Conservation (phyloP, 2,797 vertebrate species). For the Melanogrammus aeglefinus region DNA sequence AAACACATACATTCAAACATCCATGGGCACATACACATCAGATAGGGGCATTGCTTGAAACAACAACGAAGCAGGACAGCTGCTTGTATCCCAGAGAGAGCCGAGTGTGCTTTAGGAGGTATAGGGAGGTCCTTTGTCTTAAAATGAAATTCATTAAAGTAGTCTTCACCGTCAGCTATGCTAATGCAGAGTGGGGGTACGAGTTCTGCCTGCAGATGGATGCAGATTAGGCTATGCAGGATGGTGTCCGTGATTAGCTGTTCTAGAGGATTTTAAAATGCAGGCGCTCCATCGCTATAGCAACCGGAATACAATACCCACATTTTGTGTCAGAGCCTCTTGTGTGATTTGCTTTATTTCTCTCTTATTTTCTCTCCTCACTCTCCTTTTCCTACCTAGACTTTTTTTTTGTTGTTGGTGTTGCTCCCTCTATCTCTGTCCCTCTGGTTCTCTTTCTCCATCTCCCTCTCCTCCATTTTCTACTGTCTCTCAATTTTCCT, state of each 20-base stretch:
- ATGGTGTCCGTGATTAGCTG: slow-evolving; percentile 63
- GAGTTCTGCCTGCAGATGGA: slow-evolving; percentile 57
- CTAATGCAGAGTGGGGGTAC: slow-evolving; percentile 52
- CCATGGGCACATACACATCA: slow-evolving; percentile 29
- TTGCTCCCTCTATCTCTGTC: slow-evolving; percentile 31
- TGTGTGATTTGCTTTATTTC: slow-evolving; percentile 38
- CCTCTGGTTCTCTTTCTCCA: background rate
- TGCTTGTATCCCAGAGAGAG: slow-evolving; percentile 26
- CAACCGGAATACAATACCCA: slow-evolving; percentile 71
- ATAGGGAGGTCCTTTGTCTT: slow-evolving; percentile 33
- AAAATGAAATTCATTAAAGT: slow-evolving; percentile 49
- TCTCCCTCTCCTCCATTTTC: slow-evolving; percentile 52
- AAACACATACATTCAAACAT: background rate
- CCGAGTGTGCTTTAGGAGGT: slow-evolving; percentile 35
- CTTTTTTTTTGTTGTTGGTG: background rate
- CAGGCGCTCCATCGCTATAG: slow-evolving; percentile 72
- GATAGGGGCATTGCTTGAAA: slow-evolving; percentile 60
- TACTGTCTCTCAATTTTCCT: slow-evolving; percentile 25
- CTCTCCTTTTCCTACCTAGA: slow-evolving; percentile 40
- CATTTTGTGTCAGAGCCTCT: slow-evolving; percentile 61
- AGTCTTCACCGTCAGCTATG: slow-evolving; percentile 51
- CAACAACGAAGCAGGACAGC: slow-evolving; percentile 48
- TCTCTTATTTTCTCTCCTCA: slow-evolving; percentile 30
- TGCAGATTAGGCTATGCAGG: slow-evolving; percentile 56
- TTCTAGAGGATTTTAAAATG: slow-evolving; percentile 68